These are phyloP conservation scores for human (Homo sapiens) DNA, from an alignment of 2,113 vertebrate species.

Conservation along the genomic window GRCh38 chr13:99957501-99958000, in stretches of 20 bases:
- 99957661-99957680: neutral
- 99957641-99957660: neutral
- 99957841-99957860: neutral
- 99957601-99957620: neutral
- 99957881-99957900: neutral
- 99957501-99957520: neutral
- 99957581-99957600: too few relatives aligned
- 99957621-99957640: accelerated
- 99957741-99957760: neutral
- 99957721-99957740: neutral
- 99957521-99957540: neutral
- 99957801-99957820: neutral
- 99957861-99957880: neutral
- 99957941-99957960: neutral
- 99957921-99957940: neutral
- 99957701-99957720: neutral
- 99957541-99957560: neutral
- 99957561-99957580: neutral
- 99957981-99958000: neutral
- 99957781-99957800: neutral
- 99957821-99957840: neutral
- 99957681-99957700: neutral
- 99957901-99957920: neutral
- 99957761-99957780: neutral
- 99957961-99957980: neutral